phyloP scores from a whole-genome alignment of 2,888 invertebrate species.

The Yponomeuta malinellus region DNA sequence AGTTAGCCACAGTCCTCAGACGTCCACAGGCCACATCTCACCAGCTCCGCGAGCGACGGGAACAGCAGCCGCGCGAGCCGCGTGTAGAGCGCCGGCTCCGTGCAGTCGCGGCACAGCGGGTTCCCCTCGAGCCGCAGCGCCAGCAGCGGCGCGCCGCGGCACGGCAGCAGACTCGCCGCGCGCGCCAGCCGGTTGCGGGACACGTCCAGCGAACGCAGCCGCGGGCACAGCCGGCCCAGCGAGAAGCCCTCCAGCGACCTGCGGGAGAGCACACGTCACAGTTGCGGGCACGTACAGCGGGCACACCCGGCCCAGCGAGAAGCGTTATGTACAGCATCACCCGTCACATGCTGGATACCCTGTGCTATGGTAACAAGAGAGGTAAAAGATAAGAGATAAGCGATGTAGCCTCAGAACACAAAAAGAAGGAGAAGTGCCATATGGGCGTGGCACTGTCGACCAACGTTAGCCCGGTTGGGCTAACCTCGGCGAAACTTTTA shows the following conservation, averaged over 20 bases:
- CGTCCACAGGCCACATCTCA: conserved; percentile 34
- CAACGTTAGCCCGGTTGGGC: too few species aligned
- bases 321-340: conserved; percentile 16
- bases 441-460: too few species aligned
- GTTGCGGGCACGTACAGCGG: too few species aligned
- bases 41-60: conserved; percentile 66
- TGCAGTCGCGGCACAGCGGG: conserved; percentile 80
- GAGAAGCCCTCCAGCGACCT: conserved; percentile 49
- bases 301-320: too few species aligned
- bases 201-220: conserved; percentile 42
- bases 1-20: too few species aligned
- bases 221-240: conserved; percentile 34
- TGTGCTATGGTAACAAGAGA: too few species aligned
- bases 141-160: conserved; percentile 54
- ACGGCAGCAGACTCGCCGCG: conserved; percentile 34
- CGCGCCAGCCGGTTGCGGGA: conserved; percentile 47
- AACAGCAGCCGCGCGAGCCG: conserved; percentile 70
- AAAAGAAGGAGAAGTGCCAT: too few species aligned
- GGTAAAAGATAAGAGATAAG: too few species aligned
- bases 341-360: too few species aligned
- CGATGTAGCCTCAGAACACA: too few species aligned
- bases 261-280: too few species aligned
- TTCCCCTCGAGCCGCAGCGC: conserved; percentile 81
- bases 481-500: too few species aligned
- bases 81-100: conserved; percentile 75